Evolutionary conservation across 2,113 vertebrate species (phyloP), one percentile per base, ranked within the genome.

Genomic region (Noctilio leporinus): DNA sequence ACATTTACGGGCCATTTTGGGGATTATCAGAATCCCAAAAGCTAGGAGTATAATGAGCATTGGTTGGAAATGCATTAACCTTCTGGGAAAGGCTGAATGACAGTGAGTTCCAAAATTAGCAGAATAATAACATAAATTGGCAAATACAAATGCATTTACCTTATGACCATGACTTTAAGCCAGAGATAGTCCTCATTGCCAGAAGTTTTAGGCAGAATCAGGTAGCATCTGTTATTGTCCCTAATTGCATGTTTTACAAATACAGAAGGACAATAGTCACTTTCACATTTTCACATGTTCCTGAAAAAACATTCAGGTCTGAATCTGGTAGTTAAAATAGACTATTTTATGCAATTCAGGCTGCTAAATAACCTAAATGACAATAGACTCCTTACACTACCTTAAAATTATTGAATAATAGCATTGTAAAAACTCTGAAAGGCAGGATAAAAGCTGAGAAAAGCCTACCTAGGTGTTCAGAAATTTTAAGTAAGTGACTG

Each of bases 401-500:
- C 40, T 55, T 78, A 69, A 16, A 69, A 30, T 40, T 91, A 2
- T 40, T 47, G 28, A 76, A 11, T 70, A 26, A 84, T 40, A 6
- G 0, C 45, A 57, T 10, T 10, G 69, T 40, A 94, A 85, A 38
- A 72, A 51, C 4, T 70, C 8, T 62, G 55, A 70, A 30, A 75
- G 40, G 2, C 76, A 62, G 16, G 35, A 38, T 30, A 59, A 30
- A 51, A 86, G 28, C 40, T 59, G 57, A 57, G 16, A 47, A 59
- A 72, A 9, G 45, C 4, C 73, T 72, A 47, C 16, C 5, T 6
- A 97, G 94, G 96, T 93, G 97, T 96, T 96, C 88, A 96, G 96
- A 98, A 98, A 97, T 97, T 96, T 95, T 65, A 96, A 98, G 95
- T 95, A 97, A 97, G 97, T 98, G 98, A 99, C 98, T 98, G 99